Evolutionary conservation across 2,888 invertebrate species (phyloP), one percentile per base, ranked within the genome.

Genomic region (Nysson spinosus): DNA sequence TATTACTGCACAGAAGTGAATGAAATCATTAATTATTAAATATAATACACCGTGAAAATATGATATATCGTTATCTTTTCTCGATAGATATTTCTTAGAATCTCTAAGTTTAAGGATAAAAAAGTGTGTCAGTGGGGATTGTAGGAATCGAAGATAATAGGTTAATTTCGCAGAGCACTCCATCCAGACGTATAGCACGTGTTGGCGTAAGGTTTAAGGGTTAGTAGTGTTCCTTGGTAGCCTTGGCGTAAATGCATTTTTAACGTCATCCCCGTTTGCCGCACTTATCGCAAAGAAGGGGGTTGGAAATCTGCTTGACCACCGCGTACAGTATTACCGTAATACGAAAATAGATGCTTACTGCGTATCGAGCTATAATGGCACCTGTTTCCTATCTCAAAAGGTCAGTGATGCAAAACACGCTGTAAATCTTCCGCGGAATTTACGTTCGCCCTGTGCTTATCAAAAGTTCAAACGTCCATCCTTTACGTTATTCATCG

Each of bases 391-490:
- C 47, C 26, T 17, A 37, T 42, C 43, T 42, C 35, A 11, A 78
- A 79, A 81, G 80, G 79, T 80, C 80, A 78, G 61, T 75, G 57
- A 79, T 75, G 78, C 62, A 72, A 61, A 39, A 47, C 40, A 28
- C 43, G 50, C 34, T 65, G 71, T 75, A 77, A 78, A 75, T 79
- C 75, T 54, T 65, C 12, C 43, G 42, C 50, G 28, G 42, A 55
- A 72, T 71, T 75, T 72, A 72, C 71, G 65, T 56, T 68, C 63
- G 54, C 51, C 52, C 44, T 58, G 60, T 46, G 71, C 71, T 81
- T 82, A 82, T 82, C 82, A 81, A 82, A 82, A 82, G 82, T 82
- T 82, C 80, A 82, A 82, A 82, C 67, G 77, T 75, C 66, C 54
- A 14, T 5, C 70, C 54, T 60, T 72, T 82, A 81, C 79, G 81